phyloP scores from a whole-genome alignment of 2,797 vertebrate species.

The Fistularia commersonii region DNA sequence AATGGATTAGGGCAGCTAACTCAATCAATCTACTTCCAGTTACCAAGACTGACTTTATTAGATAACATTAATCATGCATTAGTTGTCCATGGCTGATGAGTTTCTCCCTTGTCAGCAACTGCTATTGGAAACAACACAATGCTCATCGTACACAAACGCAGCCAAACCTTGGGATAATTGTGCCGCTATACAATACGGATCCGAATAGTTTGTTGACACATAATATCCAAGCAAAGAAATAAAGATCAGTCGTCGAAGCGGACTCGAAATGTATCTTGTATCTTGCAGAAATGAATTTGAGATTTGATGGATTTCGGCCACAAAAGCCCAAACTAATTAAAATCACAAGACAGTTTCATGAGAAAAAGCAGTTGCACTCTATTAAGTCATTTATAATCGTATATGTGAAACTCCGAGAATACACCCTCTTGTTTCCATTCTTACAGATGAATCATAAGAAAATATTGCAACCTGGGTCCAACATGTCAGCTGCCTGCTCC shows the following conservation, averaged over 20 bases:
- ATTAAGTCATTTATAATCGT: slow-evolving; percentile 2
- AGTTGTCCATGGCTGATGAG: slow-evolving; percentile 48
- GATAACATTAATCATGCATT: slow-evolving; percentile 72
- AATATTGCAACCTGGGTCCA: too few species aligned
- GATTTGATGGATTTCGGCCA: neutral
- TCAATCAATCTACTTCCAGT: slow-evolving; percentile 66
- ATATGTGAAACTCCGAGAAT: neutral
- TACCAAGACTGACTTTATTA: slow-evolving; percentile 59
- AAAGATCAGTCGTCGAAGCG: slow-evolving; percentile 6
- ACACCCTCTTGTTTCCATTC: too few species aligned
- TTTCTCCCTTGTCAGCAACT: slow-evolving; percentile 48
- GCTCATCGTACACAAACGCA: slow-evolving; percentile 26
- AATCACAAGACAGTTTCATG: slow-evolving; percentile 9
- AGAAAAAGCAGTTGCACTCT: slow-evolving; percentile 6
- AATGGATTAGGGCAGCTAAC: slow-evolving; percentile 61
- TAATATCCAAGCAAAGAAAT: slow-evolving; percentile 15
- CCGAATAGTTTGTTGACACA: slow-evolving; percentile 24
- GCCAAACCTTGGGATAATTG: slow-evolving; percentile 29
- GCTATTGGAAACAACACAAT: slow-evolving; percentile 44
- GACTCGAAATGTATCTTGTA: slow-evolving; percentile 24
- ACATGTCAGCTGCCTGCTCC: too few species aligned
- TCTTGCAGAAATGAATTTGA: slow-evolving; percentile 19
- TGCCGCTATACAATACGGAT: slow-evolving; percentile 1
- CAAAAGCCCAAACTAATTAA: neutral
- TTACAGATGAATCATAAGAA: too few species aligned